Conservation (phyloP, 2,113 vertebrate genomes). For the Protobothrops mucrosquamatus region DNA sequence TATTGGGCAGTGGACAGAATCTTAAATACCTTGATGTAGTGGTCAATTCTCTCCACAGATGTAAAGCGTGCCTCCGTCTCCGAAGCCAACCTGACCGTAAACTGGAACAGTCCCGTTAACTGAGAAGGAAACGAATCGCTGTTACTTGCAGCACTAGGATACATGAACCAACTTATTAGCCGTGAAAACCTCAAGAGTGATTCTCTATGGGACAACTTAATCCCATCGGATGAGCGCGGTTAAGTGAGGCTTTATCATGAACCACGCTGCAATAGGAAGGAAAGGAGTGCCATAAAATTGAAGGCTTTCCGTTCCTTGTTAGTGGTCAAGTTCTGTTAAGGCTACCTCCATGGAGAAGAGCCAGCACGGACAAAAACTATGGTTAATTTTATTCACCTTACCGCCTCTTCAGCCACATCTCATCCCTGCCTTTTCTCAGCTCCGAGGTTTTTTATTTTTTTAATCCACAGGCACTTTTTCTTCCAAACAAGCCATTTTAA, state of each 20-base stretch:
- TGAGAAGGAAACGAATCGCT: constrained; percentile 51
- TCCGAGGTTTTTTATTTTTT: neutral
- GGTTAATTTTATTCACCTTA: neutral
- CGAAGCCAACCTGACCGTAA: constrained; percentile 88
- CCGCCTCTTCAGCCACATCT: neutral
- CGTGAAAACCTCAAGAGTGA: neutral
- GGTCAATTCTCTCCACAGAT: constrained; percentile 88
- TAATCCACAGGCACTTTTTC: neutral
- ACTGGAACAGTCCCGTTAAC: constrained; percentile 94
- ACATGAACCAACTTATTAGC: neutral
- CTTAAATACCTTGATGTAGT: constrained; percentile 86
- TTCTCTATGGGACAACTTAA: neutral
- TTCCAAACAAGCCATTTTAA: neutral
- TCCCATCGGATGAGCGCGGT: neutral
- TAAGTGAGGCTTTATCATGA: neutral
- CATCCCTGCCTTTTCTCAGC: neutral
- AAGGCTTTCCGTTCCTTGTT: neutral
- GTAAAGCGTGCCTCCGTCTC: constrained; percentile 95
- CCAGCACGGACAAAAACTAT: neutral
- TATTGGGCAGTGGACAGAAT: neutral
- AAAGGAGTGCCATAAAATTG: neutral
- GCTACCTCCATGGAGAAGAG: neutral
- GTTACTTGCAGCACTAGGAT: neutral
- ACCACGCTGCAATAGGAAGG: neutral
- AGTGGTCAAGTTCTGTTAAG: neutral